Base-by-base conservation (phyloP, 2,113 vertebrate species). In the Dicerorhinus sumatrensis region DNA sequence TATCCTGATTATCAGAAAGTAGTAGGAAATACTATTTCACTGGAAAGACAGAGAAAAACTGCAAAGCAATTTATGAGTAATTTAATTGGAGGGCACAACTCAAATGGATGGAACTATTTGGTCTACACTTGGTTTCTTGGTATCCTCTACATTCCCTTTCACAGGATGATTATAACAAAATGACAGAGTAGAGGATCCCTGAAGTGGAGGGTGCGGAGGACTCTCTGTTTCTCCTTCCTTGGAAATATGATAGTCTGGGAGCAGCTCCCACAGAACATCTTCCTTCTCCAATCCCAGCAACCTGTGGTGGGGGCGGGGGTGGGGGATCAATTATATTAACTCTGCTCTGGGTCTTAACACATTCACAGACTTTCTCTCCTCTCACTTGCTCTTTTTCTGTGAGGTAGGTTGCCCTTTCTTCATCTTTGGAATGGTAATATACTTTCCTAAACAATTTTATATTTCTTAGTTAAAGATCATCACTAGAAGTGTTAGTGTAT, bases 1-100 rank as follows among this genome's bases (percentile, higher is more conserved):
- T 97, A 60, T 97, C n/a, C 48, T 95, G 48, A 89, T 92, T 86
- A 76, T 42, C 10, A 70, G 67, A 67, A 92, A 94, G 70, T 84
- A 63, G 11, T 48, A 76, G 36, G 46, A 81, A 70, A 67, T 69
- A 46, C 42, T 69, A 31, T 70, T 90, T 81, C 46, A 90, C 23
- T 46, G 79, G 20, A 70, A 92, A 85, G 33, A 31, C 20, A 58
- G 79, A 75, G n/a, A 63, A 89, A 80, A 85, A 73, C 11, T 65
- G 33, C 10, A 76, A 83, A 95, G 9, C 39, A 95, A 63, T 75
- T 84, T 94, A 10, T 75, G 65, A 94, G 54, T 25, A 75, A 89
- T 88, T 73, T 65, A 81, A 86, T 79, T 84, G 2, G 8, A 56
- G 11, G 31, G 75, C 8, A 83, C 9, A 88, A 58, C 17, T 88